These are phyloP conservation scores for Turnix velox DNA, from an alignment of 2,113 vertebrate genomes.

Conservation along the genomic window DNA sequence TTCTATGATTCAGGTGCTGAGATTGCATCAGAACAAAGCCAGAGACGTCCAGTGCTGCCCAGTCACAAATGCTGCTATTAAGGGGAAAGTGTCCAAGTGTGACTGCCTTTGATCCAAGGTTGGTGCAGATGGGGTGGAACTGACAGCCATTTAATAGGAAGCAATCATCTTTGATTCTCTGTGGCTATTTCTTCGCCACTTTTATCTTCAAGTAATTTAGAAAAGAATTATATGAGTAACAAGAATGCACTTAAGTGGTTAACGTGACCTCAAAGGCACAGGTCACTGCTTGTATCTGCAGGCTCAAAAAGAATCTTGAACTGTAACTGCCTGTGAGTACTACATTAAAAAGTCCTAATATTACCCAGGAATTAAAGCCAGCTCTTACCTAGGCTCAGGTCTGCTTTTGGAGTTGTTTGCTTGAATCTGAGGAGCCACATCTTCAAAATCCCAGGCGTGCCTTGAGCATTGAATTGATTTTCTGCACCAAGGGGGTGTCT, in stretches of 20 bases:
- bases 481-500: background rate
- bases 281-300: background rate
- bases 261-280: background rate
- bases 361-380: background rate
- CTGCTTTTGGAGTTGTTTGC: background rate
- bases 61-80: background rate
- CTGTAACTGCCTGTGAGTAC: background rate
- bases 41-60: background rate
- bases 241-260: background rate
- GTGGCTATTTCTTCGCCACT: background rate
- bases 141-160: constrained; percentile 9
- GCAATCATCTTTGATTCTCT: background rate
- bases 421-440: background rate
- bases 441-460: background rate
- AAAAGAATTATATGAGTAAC: background rate
- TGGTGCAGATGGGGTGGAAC: constrained; percentile 29
- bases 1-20: background rate
- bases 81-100: constrained; percentile 35
- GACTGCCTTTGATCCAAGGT: constrained; percentile 35
- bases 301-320: background rate
- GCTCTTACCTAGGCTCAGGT: background rate
- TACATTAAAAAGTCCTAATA: background rate
- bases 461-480: background rate
- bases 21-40: background rate
- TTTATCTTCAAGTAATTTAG: constrained; percentile 33